phyloP scores from a whole-genome alignment of 2,113 vertebrate genomes.

The Turdus rufiventris region DNA sequence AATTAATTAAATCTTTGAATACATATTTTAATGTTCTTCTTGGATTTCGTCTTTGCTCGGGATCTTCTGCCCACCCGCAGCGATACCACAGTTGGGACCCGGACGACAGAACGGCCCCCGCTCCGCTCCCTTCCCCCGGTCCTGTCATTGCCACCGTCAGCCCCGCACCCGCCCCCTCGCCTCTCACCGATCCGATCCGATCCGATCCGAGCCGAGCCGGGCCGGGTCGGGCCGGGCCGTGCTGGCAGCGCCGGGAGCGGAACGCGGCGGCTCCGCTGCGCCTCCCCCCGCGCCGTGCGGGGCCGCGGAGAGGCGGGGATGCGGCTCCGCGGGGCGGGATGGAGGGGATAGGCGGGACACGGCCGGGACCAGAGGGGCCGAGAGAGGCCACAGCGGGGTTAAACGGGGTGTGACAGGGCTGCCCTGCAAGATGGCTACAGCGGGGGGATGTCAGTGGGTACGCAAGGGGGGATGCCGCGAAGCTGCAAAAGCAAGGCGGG shows the following conservation, averaged over 20 bases:
- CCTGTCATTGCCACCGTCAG: background rate
- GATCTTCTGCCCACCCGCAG: background rate
- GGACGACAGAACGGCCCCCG: background rate
- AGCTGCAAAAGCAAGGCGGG: background rate
- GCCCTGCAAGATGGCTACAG: background rate
- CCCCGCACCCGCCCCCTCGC: background rate
- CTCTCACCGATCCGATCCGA: background rate
- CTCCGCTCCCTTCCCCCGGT: background rate
- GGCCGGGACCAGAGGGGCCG: fast-evolving
- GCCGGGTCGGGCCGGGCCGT: background rate
- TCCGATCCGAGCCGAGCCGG: background rate
- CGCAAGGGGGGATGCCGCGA: background rate
- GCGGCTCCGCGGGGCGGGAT: background rate
- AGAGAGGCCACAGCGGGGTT: background rate
- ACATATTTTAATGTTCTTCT: background rate
- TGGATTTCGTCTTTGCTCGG: background rate
- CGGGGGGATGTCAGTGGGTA: background rate
- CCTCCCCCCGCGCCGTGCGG: background rate
- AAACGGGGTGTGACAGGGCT: background rate
- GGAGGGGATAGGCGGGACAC: background rate
- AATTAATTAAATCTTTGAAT: background rate
- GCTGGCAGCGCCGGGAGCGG: background rate
- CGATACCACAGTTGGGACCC: background rate
- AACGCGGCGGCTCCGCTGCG: background rate
- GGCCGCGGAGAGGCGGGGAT: background rate